Base-by-base conservation (phyloP, 2,113 vertebrate species). In the Ranitomeya imitator region DNA sequence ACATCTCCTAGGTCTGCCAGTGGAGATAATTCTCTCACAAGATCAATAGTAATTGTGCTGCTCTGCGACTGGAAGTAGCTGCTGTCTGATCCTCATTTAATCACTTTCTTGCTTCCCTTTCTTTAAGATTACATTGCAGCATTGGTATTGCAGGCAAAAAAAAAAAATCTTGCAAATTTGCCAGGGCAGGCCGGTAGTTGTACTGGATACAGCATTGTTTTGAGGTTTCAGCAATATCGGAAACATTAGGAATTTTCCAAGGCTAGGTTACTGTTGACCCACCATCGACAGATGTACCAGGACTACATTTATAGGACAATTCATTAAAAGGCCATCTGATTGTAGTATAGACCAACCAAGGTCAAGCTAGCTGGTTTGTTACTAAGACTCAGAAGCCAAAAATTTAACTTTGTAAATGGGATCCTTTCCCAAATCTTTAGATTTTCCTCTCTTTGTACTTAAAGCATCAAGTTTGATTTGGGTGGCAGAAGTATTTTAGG, bases 21-120 rank as follows among this genome's bases (percentile, higher is more conserved):
- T 95, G 94, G 96, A 96, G 96, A 96, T 96, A 96, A 96, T 96
- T 95, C 95, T 94, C 95, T 95, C 61, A 93, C 94, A 94, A 94
- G 96, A 96, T 96, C 95, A 96, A 96, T 96, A 96, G 95, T 95
- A 95, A 96, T 96, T 95, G 96, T 94, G 95, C 94, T 93, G 94
- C 93, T 26, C 7, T 86, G 76, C n/a, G 85, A 52, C 76, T 79
- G 71, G 31, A 79, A 60, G 76, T 51, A 79, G 85, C 37, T 79
- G 55, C 12, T 14, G 37, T 76, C 74, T 86, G 85, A 77, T 78
- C n/a, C 51, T 16, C 85, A 86, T 79, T 77, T 86, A 79, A 86
- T 67, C 74, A 86, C 76, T 65, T 52, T 59, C 76, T 67, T 55
- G 76, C 63, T 78, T 63, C 60, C 59, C 57, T 31, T 79, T 65